These are phyloP conservation scores for Volucella inflata DNA, from an alignment of 2,888 invertebrate genomes.

Conservation along the genomic window DNA sequence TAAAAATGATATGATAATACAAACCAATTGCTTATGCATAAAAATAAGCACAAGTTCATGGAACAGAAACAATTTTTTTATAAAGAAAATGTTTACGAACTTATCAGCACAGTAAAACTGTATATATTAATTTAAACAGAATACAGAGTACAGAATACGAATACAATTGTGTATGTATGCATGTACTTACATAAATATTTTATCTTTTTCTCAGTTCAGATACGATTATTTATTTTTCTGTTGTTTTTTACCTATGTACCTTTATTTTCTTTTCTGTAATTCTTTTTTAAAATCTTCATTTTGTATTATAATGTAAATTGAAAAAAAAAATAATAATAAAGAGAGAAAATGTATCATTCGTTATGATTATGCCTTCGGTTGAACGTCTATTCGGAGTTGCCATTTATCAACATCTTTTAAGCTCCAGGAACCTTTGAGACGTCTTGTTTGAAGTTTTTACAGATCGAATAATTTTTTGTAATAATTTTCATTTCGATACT, in stretches of 20 bases:
- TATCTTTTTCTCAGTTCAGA: constrained; percentile 35
- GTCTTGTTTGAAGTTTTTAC: no score
- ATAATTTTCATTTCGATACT: no score
- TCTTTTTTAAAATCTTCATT: constrained; percentile 24
- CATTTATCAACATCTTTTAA: no score
- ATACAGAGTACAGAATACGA: not conserved
- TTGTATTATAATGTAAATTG: constrained; percentile 50
- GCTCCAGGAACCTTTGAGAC: no score
- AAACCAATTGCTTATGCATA: constrained; percentile 19
- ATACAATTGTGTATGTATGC: not conserved
- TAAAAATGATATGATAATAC: constrained; percentile 27
- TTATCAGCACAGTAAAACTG: constrained; percentile 55
- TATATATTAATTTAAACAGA: constrained; percentile 37
- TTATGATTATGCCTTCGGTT: not conserved
- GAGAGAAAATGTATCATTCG: not conserved
- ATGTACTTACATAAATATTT: constrained; percentile 15
- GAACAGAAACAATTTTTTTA: constrained; percentile 10
- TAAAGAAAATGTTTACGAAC: constrained; percentile 24
- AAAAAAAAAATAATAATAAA: constrained; percentile 30
- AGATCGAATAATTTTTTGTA: no score
- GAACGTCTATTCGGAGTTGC: not conserved
- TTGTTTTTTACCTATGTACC: not conserved
- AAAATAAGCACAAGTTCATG: constrained; percentile 26
- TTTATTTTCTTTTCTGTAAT: constrained; percentile 28
- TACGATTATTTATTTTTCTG: constrained; percentile 36